Evolutionary conservation across 2,113 vertebrate genomes (phyloP), one percentile per base, ranked within the genome.

Genomic region (Mungos mungo): DNA sequence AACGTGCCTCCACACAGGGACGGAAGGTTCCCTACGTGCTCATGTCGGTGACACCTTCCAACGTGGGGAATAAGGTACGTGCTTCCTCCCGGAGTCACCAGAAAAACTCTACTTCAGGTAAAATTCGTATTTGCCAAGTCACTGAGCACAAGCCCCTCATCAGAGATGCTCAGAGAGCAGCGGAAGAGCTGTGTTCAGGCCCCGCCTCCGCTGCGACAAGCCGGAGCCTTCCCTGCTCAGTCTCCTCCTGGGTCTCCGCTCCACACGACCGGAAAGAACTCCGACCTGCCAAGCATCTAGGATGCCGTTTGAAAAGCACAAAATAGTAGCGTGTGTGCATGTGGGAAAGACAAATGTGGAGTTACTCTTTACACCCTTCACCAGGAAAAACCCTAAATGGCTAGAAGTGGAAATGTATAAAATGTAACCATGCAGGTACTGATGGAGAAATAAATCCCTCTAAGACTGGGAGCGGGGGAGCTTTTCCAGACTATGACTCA

Each of bases 151-250:
- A 77, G 47, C 47, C 14, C 2, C 79, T 45, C 14, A 23, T 60
- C 66, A 57, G 19, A n/a, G 77, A 82, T 2, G 13, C 90, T 52
- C 3, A 9, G 47, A 19, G 66, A 15, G 21, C 77, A 52, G 93
- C 68, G 18, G 74, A n/a, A 66, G 83, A 45, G 84, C 35, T 31
- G 1, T 14, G 11, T 50, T 72, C 27, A 1, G 69, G 35, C n/a
- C 15, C 23, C 29, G 38, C 52, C n/a, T 41, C 63, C n/a, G 65
- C n/a, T 1, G 29, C 0, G 0, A 14, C 0, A 0, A 29, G 95
- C 35, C 10, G 6, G 9, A 21, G 63, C 38, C 88, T 45, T 0
- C 1, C 33, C 27, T 1, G 21, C n/a, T n/a, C 66, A 13, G 0
- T 47, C 41, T 82, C 72, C 50, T 54, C 45, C 18, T 38, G 25